Conservation (phyloP, 2,113 vertebrate species). For the Ictalurus furcatus region DNA sequence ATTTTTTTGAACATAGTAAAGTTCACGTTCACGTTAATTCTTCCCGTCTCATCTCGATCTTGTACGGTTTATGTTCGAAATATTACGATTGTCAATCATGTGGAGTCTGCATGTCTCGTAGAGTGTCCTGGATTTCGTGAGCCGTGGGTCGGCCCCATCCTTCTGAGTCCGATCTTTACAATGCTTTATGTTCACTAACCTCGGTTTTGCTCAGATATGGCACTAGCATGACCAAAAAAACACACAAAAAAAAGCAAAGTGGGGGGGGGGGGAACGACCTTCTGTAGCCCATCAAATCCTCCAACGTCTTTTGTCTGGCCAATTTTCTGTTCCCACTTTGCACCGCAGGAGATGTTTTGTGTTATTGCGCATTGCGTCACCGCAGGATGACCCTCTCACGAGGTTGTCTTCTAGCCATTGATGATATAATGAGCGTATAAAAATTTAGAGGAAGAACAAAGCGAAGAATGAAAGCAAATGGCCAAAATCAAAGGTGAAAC, state of each 20-base stretch:
- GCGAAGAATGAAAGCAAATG: conserved; percentile 55
- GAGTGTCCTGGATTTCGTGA: conserved; percentile 3
- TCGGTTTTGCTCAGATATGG: conserved; percentile 63
- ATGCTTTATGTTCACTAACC: conserved; percentile 38
- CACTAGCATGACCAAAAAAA: conserved; percentile 36
- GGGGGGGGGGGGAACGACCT: conserved; percentile 54
- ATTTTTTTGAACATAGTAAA: conserved; percentile 54
- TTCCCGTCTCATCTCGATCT: conserved; percentile 37
- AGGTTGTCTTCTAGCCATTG: conserved; percentile 57
- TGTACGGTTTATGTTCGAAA: conserved; percentile 59
- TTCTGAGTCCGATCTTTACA: conserved; percentile 7
- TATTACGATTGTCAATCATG: conserved; percentile 63
- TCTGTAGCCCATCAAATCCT: conserved; percentile 62
- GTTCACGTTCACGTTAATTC: conserved; percentile 52
- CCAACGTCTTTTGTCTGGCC: conserved; percentile 59
- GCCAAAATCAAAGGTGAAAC: conserved; percentile 64
- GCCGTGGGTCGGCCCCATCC: conserved; percentile 1
- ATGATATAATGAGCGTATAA: conserved; percentile 67
- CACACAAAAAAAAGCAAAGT: neutral
- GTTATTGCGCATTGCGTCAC: conserved; percentile 72
- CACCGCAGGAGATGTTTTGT: conserved; percentile 70
- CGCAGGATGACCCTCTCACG: conserved; percentile 67
- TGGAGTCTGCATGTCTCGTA: conserved; percentile 9
- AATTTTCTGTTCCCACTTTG: conserved; percentile 64
- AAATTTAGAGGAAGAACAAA: conserved; percentile 44